Conservation (phyloP, 1,140 invertebrate genomes). For the Orchesella cincta region DNA sequence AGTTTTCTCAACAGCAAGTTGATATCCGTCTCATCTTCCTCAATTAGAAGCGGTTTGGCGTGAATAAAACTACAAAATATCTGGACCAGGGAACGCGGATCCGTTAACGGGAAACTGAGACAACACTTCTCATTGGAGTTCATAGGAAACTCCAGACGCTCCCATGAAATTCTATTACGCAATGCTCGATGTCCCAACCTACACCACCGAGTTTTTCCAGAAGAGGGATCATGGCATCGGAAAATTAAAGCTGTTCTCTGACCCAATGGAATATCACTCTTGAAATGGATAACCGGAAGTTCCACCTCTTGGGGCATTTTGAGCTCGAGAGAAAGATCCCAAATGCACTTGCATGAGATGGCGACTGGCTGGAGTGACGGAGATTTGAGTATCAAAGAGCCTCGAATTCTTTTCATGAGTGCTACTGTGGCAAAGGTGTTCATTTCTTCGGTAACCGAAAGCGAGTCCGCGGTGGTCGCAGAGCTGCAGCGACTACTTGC, state of each 20-base stretch:
- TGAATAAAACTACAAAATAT: background rate
- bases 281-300: background rate
- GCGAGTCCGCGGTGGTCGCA: too few species aligned
- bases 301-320: background rate
- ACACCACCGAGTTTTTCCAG: background rate
- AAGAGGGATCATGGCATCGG: background rate
- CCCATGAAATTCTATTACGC: constrained; percentile 14
- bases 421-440: too few species aligned
- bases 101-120: background rate
- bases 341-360: background rate
- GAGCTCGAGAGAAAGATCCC: background rate
- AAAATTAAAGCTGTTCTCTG: background rate
- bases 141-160: background rate
- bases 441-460: too few species aligned
- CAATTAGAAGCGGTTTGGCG: background rate
- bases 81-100: constrained; percentile 1
- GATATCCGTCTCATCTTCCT: background rate
- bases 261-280: background rate
- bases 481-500: too few species aligned
- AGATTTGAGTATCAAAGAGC: too few species aligned
- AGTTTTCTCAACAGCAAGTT: background rate
- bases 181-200: background rate
- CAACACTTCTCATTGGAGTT: background rate
- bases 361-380: too few species aligned
- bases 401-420: too few species aligned